These are phyloP conservation scores for Chelonoidis abingdonii DNA, from an alignment of 2,113 vertebrate genomes.

Conservation along the genomic window DNA sequence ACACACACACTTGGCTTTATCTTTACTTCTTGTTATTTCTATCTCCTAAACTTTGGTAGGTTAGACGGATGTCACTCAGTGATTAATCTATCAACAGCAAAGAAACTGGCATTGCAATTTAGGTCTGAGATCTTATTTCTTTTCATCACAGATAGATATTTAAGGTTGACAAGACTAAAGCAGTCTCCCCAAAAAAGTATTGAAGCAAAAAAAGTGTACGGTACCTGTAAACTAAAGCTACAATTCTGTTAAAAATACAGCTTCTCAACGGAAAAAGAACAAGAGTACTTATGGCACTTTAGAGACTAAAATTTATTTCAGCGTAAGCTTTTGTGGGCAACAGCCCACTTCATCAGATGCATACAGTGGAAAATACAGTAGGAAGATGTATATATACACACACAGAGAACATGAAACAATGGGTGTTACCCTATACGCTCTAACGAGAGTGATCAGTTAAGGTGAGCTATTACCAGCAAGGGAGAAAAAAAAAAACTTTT, in stretches of 20 bases:
- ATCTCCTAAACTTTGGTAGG: neutral
- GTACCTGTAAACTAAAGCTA: neutral
- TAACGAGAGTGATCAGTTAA: too few relatives aligned
- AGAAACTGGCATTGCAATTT: neutral
- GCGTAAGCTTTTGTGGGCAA: too few relatives aligned
- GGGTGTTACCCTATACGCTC: too few relatives aligned
- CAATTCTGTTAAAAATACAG: neutral
- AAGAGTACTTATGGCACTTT: too few relatives aligned
- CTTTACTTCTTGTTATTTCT: neutral
- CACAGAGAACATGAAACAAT: too few relatives aligned
- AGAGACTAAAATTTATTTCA: too few relatives aligned
- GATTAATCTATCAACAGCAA: neutral
- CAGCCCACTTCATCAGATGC: too few relatives aligned
- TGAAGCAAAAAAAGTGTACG: neutral
- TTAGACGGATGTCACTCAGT: slow-evolving; percentile 3
- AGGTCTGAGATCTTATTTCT: neutral
- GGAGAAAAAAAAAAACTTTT: too few relatives aligned
- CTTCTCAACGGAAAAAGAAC: neutral
- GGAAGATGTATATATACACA: too few relatives aligned
- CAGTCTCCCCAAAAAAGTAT: neutral
- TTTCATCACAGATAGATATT: neutral
- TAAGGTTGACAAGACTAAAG: neutral
- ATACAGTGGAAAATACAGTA: too few relatives aligned
- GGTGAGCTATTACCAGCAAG: too few relatives aligned
- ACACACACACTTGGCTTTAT: neutral